Conservation (phyloP, 2,797 vertebrate species). For the Sebastes paucispinis region DNA sequence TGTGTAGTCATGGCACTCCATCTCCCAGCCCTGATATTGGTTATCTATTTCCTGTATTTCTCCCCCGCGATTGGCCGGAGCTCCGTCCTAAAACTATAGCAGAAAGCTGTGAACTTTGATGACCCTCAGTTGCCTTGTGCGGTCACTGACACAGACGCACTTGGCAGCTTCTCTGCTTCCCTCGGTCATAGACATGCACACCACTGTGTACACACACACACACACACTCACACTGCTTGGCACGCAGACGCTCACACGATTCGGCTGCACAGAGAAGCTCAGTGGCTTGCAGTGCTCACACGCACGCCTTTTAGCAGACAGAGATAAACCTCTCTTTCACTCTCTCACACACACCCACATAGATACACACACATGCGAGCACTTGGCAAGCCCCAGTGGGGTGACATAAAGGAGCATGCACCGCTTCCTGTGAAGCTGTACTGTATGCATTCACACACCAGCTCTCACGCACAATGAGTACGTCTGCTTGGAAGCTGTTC, state of each 20-base stretch:
- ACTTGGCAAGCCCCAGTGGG: conserved; percentile 59
- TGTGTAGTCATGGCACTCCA: conserved; percentile 14
- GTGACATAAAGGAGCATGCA: conserved; percentile 65
- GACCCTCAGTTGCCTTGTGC: conserved; percentile 78
- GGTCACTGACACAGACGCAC: conserved; percentile 75
- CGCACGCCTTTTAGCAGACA: conserved; percentile 73
- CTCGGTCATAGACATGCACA: conserved; percentile 58
- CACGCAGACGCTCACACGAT: conserved; percentile 71
- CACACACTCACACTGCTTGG: conserved; percentile 35
- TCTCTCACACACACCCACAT: conserved; percentile 53
- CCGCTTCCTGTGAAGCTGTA: conserved; percentile 57
- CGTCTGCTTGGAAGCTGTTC: not conserved
- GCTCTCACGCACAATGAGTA: conserved; percentile 24
- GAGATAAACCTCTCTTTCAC: conserved; percentile 75
- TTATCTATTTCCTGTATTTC: conserved; percentile 64
- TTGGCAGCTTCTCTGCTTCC: conserved; percentile 70
- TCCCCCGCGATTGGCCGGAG: conserved; percentile 46
- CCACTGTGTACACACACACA: conserved; percentile 37
- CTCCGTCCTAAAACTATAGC: conserved; percentile 40
- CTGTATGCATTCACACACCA: conserved; percentile 34
- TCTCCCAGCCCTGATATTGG: conserved; percentile 36
- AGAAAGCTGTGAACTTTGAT: conserved; percentile 77
- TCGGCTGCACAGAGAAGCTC: conserved; percentile 61
- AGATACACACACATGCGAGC: conserved; percentile 56
- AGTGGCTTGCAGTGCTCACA: conserved; percentile 70